A percentile compares a stretch with the other conserved stretches of the same genome.
Evolutionary conservation across 1,140 invertebrate species (phyloP).

Genomic region (Heliothis subflexa): DNA sequence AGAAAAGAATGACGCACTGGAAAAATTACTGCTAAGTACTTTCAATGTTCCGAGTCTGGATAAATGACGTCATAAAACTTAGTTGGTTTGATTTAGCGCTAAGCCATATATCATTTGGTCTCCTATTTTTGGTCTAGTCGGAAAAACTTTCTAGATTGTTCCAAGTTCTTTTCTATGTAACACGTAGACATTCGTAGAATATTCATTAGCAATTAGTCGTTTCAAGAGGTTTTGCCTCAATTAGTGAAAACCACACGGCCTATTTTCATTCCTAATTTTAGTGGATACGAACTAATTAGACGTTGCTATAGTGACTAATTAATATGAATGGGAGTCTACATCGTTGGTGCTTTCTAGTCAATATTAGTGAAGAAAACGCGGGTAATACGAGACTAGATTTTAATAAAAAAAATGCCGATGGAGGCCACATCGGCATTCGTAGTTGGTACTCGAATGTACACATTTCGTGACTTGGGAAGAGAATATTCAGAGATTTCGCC

Average conservation of each 20-base stretch:
- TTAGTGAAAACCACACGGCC: background rate
- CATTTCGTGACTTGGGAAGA: slow-evolving; percentile 2
- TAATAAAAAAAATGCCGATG: slow-evolving; percentile 3
- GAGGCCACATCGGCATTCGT: slow-evolving; percentile 23
- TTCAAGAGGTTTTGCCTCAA: background rate
- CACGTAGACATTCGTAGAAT: background rate
- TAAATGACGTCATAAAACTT: slow-evolving; percentile 19
- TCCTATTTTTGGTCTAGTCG: background rate
- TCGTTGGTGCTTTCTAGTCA: background rate
- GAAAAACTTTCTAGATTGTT: background rate
- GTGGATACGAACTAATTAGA: background rate
- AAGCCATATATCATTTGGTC: background rate
- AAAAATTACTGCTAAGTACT: slow-evolving; percentile 16
- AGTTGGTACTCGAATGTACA: slow-evolving; percentile 12
- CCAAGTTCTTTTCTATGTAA: background rate
- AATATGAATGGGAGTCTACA: background rate
- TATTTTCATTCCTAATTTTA: slow-evolving; percentile 3
- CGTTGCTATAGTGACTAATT: background rate
- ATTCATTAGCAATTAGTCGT: slow-evolving; percentile 2
- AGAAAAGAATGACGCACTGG: slow-evolving; percentile 14
- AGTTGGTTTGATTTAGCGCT: slow-evolving; percentile 24
- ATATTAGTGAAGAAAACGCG: background rate
- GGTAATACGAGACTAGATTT: background rate
- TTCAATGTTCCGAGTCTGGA: slow-evolving; percentile 22
- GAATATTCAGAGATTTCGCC: slow-evolving; percentile 18